phyloP scores from a whole-genome alignment of 2,797 vertebrate genomes.

The Tragelaphus oryx region DNA sequence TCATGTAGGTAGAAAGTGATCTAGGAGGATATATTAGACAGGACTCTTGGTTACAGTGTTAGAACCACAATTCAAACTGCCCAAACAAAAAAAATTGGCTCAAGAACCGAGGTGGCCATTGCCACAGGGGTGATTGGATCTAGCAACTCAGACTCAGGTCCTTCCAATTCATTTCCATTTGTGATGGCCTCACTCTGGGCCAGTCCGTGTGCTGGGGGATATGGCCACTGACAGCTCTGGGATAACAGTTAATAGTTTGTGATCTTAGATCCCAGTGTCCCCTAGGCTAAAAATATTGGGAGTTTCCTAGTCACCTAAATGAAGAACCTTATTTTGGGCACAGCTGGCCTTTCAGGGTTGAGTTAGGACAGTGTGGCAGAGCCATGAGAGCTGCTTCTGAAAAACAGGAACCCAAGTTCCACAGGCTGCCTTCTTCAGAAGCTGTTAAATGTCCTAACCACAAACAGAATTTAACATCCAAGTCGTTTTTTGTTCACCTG shows the following conservation, averaged over 20 bases:
- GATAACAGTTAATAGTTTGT: neutral
- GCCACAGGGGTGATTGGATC: neutral
- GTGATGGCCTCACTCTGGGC: neutral
- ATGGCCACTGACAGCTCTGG: neutral
- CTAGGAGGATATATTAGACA: neutral
- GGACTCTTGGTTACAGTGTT: neutral
- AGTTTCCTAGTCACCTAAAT: neutral
- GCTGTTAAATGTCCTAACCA: neutral
- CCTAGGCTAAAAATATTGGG: neutral
- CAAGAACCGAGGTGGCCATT: neutral
- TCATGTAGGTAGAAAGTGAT: neutral
- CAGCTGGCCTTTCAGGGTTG: neutral
- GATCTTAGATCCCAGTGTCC: neutral
- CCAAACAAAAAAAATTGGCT: neutral
- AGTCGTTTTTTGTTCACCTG: neutral
- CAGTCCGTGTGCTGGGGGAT: neutral
- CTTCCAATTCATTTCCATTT: neutral
- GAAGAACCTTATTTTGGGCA: neutral
- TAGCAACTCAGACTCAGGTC: neutral
- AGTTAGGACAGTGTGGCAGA: neutral
- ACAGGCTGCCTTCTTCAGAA: neutral
- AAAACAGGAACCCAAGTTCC: neutral
- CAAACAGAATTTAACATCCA: neutral
- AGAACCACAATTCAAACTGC: neutral
- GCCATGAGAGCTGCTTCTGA: neutral